Conservation (phyloP, 2,797 vertebrate genomes). For the Mareca strepera region DNA sequence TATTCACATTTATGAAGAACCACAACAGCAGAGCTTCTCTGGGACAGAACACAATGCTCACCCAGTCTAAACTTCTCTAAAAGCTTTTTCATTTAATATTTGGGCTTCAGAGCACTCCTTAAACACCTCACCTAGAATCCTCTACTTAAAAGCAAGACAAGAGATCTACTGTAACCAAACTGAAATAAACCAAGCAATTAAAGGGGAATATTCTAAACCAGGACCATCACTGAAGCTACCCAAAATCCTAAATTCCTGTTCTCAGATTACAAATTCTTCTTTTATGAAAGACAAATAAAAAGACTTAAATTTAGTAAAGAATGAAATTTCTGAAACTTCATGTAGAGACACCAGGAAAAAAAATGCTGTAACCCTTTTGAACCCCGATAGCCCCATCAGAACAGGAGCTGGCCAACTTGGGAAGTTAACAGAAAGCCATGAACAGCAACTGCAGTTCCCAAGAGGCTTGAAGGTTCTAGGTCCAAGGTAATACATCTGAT, state of each 20-base stretch:
- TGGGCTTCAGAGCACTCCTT: not conserved
- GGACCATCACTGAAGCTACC: not conserved
- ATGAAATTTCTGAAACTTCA: not conserved
- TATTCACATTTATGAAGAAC: not conserved
- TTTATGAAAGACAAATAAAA: not conserved
- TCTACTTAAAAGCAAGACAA: not conserved
- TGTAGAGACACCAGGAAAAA: not conserved
- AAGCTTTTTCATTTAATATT: not conserved
- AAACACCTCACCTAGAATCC: not conserved
- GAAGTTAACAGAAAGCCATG: not conserved
- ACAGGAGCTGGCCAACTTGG: not conserved
- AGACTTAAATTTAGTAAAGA: not conserved
- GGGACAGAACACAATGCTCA: not conserved
- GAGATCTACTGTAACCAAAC: not conserved
- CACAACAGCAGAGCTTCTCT: not conserved
- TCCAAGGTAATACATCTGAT: accelerated
- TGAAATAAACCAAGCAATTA: not conserved
- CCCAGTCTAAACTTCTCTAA: not conserved
- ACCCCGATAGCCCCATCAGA: not conserved
- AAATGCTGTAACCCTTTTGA: not conserved
- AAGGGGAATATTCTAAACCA: not conserved
- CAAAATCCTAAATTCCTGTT: not conserved
- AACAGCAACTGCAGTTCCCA: not conserved
- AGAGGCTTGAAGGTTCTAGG: not conserved
- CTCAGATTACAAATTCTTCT: not conserved